These are phyloP conservation scores for Candoia aspera DNA, from an alignment of 2,113 vertebrate genomes.

Conservation along the genomic window DNA sequence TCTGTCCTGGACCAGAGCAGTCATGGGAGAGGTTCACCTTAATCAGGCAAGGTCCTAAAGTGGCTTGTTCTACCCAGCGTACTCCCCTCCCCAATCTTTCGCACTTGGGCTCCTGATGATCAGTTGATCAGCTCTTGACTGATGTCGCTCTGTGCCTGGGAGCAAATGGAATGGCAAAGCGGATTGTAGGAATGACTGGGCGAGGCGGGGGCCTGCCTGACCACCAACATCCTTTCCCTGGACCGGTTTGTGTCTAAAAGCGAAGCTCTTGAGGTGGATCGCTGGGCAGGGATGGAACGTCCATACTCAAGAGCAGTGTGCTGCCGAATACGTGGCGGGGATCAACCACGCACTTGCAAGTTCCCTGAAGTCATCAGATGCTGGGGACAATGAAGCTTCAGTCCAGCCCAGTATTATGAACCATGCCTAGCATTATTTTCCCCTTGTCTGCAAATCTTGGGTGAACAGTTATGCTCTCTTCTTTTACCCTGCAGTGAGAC, in stretches of 20 bases:
- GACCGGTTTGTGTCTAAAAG: background rate
- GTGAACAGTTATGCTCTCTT: background rate
- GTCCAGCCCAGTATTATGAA: background rate
- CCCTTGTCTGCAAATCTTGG: background rate
- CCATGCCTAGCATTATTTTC: background rate
- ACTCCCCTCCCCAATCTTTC: background rate
- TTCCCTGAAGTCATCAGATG: background rate
- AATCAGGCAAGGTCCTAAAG: background rate
- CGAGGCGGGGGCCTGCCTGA: background rate
- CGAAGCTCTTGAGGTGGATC: background rate
- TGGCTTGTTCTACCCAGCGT: background rate
- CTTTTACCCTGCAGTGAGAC: background rate
- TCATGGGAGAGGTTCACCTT: background rate
- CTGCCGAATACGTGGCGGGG: background rate
- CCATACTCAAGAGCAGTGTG: background rate
- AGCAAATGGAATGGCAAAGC: background rate
- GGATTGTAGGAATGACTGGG: background rate
- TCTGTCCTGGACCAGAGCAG: background rate
- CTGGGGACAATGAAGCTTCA: background rate
- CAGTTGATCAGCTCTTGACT: background rate
- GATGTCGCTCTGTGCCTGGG: background rate
- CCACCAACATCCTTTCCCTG: background rate
- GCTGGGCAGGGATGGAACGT: background rate
- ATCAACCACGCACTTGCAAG: background rate
- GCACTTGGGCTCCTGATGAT: background rate